Base-by-base conservation (phyloP, 2,797 vertebrate species). In the Malurus leucopterus region DNA sequence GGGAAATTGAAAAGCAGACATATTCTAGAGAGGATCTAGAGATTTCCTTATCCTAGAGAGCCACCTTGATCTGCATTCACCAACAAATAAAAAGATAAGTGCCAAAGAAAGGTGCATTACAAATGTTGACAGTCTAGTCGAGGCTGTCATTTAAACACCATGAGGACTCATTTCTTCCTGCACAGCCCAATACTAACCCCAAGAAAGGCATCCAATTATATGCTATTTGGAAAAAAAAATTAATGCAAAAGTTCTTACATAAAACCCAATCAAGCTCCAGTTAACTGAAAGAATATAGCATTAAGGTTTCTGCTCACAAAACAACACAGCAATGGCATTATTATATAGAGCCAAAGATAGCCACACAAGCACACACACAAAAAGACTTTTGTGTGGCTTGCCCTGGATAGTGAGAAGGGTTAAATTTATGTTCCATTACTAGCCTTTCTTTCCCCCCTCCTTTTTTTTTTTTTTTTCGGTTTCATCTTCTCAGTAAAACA, bases 401-500 rank as follows among this genome's bases (percentile, higher is more conserved):
- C 36, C 91, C 86, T 40, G 43, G 72, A 90, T 71, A 88, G 91
- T 63, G 47, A 96, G 96, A 98, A 97, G 98, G 96, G 97, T 98
- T 97, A 97, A 97, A 98, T 98, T 97, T 96, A 98, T 97, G 97
- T 98, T 98, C 98, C 97, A 98, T 98, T 98, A 98, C 98, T 97
- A 97, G 98, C 92, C 87, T 89, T 94, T 71, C 59, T 53, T 22
- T 2, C 0, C 3, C 62, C 86, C 57, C 6, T 2, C 4, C 2
- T 0, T 5, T 9, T 27, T 62, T 84, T 84, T 89, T 96, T 95
- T 62, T 95, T 96, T 97, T 97, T 97, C 17, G 91, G 98, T 99
- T 99, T 99, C 98, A 99, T 99, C 98, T 98, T 98, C 97, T 97
- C 98, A 97, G 98, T 98, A 98, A 99, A 99, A 99, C 98, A 99